phyloP scores from a whole-genome alignment of 2,797 vertebrate species.

The Gobio occitaniae region DNA sequence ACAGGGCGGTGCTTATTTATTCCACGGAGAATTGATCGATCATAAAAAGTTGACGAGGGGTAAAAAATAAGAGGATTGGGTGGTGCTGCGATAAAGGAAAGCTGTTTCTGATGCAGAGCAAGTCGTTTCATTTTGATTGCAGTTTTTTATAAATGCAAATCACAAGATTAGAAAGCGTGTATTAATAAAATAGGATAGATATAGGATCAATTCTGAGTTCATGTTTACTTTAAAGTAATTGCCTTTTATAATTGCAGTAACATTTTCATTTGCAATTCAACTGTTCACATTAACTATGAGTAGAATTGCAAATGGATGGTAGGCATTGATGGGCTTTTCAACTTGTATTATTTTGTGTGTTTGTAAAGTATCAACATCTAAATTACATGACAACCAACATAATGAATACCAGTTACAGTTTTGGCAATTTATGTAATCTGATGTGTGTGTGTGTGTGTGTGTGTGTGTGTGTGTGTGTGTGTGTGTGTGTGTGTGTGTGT shows the following conservation, averaged over 20 bases:
- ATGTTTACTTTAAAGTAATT: slow-evolving; percentile 20
- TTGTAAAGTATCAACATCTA: neutral
- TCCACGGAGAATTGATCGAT: neutral
- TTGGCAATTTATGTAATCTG: neutral
- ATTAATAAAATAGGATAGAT: slow-evolving; percentile 10
- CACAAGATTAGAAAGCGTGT: neutral
- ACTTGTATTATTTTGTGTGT: neutral
- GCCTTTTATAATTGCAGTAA: neutral
- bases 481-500: too few relatives aligned
- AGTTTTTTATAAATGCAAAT: neutral
- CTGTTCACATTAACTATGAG: neutral
- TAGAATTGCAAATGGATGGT: neutral
- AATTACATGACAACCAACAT: neutral
- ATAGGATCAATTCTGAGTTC: neutral
- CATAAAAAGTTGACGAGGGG: neutral
- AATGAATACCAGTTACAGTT: neutral
- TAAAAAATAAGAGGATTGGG: neutral
- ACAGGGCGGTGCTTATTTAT: neutral
- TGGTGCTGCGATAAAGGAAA: neutral
- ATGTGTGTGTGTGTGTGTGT: too few relatives aligned
- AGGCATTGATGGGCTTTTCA: neutral
- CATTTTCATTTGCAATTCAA: neutral
- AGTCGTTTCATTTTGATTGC: neutral
- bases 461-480: too few relatives aligned
- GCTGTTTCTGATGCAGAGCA: neutral